Conservation (phyloP, 2,888 invertebrate genomes). For the Brachynemurus nebulosus region DNA sequence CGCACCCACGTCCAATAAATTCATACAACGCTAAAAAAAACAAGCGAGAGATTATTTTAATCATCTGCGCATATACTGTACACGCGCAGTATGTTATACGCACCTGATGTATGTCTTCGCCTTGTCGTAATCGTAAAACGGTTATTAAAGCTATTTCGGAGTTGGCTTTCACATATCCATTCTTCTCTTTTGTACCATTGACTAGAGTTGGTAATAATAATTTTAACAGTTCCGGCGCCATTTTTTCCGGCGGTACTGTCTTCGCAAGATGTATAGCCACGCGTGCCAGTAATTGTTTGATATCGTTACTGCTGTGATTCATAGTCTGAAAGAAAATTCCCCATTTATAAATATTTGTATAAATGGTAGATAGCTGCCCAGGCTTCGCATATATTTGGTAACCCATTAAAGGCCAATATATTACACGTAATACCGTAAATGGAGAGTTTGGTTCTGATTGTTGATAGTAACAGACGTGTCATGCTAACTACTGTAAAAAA, state of each 20-base stretch:
- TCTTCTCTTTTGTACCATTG: slow-evolving; percentile 97
- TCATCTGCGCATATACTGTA: background rate
- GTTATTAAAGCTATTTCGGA: slow-evolving; percentile 86
- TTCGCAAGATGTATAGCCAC: slow-evolving; percentile 64
- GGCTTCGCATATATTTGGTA: too few species aligned
- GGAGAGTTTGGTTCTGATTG: too few species aligned
- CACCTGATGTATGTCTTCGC: slow-evolving; percentile 60
- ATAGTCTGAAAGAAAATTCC: slow-evolving; percentile 58
- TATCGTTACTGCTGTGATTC: slow-evolving; percentile 89
- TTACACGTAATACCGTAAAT: too few species aligned
- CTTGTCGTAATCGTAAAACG: slow-evolving; percentile 63
- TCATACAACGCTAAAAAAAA: slow-evolving; percentile 53
- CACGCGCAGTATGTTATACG: slow-evolving; percentile 13
- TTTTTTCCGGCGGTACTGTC: slow-evolving; percentile 40
- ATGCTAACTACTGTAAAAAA: too few species aligned
- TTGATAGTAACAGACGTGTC: too few species aligned
- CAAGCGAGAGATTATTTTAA: background rate
- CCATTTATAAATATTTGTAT: too few species aligned
- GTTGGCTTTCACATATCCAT: slow-evolving; percentile 85
- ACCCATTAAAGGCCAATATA: too few species aligned
- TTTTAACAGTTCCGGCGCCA: slow-evolving; percentile 56
- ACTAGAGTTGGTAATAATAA: slow-evolving; percentile 80
- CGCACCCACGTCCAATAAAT: slow-evolving; percentile 72
- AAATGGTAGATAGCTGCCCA: too few species aligned
- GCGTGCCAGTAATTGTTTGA: slow-evolving; percentile 80